phyloP scores from a whole-genome alignment of 2,797 vertebrate genomes.

The Acanthornis magna region DNA sequence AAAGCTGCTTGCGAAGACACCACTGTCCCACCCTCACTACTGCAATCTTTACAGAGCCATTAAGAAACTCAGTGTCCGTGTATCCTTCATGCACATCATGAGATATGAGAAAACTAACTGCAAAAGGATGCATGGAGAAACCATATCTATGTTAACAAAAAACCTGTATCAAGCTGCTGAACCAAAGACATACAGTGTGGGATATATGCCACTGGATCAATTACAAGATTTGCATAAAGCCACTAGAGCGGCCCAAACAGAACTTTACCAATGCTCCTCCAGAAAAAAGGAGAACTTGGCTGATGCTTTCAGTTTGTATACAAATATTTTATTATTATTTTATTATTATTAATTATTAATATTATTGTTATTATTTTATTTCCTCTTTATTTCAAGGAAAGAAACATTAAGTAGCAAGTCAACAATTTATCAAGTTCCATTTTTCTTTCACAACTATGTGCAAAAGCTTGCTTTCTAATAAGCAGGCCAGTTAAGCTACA shows the following conservation, averaged over 20 bases:
- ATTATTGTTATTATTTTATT: too few species aligned
- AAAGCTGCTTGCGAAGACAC: not conserved
- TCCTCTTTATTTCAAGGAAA: not conserved
- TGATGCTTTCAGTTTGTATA: not conserved
- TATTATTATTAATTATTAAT: too few species aligned
- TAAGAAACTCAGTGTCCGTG: not conserved
- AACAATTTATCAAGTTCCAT: not conserved
- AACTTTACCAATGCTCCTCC: not conserved
- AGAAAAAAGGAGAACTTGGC: not conserved
- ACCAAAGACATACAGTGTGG: not conserved
- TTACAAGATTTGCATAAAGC: not conserved
- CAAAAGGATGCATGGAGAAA: not conserved
- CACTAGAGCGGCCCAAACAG: accelerated
- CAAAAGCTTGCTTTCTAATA: not conserved
- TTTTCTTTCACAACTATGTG: not conserved
- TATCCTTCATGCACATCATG: accelerated
- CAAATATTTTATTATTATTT: too few species aligned
- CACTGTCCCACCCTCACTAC: too few species aligned
- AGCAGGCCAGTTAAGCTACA: not conserved
- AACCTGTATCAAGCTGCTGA: not conserved
- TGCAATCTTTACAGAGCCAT: not conserved
- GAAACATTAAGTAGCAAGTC: not conserved
- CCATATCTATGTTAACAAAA: not conserved
- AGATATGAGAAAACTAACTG: not conserved
- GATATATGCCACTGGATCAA: not conserved